These are phyloP conservation scores for Heliconius eleuchia DNA, from an alignment of 1,140 invertebrate species.

Conservation along the genomic window DNA sequence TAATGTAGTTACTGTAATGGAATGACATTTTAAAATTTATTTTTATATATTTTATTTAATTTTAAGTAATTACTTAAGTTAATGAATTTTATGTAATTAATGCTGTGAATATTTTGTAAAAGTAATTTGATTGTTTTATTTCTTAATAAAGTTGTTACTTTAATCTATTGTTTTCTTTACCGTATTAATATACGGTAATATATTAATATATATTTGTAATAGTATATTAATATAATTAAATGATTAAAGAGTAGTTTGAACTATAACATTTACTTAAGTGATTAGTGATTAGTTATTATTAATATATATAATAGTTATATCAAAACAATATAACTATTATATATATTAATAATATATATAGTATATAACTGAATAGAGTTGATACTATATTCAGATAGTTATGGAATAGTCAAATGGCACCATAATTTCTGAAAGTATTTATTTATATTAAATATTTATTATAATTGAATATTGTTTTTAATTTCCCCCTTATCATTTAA, in stretches of 20 bases:
- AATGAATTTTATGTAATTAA: neutral
- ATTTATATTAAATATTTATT: too few relatives aligned
- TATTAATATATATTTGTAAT: neutral
- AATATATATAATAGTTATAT: too few relatives aligned
- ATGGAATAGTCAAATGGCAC: too few relatives aligned
- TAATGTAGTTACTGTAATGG: slow-evolving; percentile 56
- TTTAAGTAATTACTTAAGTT: neutral
- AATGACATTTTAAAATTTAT: slow-evolving; percentile 8
- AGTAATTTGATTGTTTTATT: neutral
- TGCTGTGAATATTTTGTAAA: neutral
- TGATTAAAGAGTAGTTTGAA: too few relatives aligned
- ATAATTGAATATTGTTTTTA: too few relatives aligned
- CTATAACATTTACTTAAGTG: too few relatives aligned
- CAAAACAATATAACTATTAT: too few relatives aligned
- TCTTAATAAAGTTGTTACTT: neutral
- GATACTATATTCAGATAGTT: neutral
- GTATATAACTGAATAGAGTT: too few relatives aligned
- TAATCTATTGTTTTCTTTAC: neutral
- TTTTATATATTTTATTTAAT: neutral
- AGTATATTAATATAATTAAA: neutral
- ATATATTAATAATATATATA: too few relatives aligned
- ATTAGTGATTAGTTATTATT: too few relatives aligned
- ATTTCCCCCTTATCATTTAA: too few relatives aligned
- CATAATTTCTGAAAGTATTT: too few relatives aligned
- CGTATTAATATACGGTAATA: neutral